Evolutionary conservation across 2,797 vertebrate species (phyloP).

Genomic region (Selene dorsalis): DNA sequence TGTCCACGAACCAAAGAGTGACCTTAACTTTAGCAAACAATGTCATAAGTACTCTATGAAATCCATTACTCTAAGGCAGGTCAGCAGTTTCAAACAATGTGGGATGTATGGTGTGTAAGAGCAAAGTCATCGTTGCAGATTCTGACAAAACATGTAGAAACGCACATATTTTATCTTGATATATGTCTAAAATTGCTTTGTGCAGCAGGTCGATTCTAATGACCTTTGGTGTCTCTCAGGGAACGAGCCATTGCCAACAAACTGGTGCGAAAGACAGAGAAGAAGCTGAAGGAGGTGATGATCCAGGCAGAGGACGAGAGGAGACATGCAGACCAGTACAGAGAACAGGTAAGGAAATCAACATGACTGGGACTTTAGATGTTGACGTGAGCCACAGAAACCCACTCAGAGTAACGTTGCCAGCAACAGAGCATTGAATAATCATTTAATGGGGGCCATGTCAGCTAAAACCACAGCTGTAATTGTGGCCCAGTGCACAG

Average conservation of each 20-base stretch:
- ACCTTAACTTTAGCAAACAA: not conserved
- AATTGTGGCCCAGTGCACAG: constrained; percentile 37
- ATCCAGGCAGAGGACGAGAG: constrained; percentile 96
- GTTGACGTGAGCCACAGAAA: not conserved
- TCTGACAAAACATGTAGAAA: not conserved
- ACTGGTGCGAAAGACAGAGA: constrained; percentile 90
- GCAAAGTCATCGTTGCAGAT: not conserved
- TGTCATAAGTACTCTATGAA: not conserved
- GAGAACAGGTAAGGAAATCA: constrained; percentile 83
- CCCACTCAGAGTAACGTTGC: not conserved
- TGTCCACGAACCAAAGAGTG: not conserved
- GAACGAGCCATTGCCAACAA: constrained; percentile 91
- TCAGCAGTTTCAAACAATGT: not conserved
- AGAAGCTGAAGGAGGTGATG: constrained; percentile 93
- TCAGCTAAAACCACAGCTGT: constrained; percentile 26
- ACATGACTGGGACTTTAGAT: not conserved
- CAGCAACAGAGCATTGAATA: constrained; percentile 17
- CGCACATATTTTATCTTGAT: not conserved
- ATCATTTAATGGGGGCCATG: constrained; percentile 34
- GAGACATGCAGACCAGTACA: constrained; percentile 92
- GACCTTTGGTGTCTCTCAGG: constrained; percentile 67
- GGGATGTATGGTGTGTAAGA: not conserved
- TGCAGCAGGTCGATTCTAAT: not conserved
- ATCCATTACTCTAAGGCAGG: not conserved
- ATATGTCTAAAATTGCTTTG: not conserved